phyloP scores from a whole-genome alignment of 2,797 vertebrate species.

The Pipistrellus pygmaeus region DNA sequence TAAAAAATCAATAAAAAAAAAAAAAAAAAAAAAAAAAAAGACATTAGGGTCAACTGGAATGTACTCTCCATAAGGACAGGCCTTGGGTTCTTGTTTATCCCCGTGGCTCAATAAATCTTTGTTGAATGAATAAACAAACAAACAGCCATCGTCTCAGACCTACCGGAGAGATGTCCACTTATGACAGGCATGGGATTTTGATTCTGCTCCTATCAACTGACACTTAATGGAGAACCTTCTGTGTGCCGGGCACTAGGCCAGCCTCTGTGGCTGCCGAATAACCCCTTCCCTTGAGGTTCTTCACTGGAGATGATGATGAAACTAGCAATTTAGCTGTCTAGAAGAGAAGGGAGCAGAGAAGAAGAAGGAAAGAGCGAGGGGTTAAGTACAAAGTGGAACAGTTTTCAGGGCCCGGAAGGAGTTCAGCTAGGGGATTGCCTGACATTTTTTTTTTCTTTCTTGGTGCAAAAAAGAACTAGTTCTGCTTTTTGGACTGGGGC shows the following conservation, averaged over 20 bases:
- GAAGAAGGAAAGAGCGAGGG: neutral
- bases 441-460: neutral
- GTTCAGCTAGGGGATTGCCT: constrained; percentile 34
- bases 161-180: neutral
- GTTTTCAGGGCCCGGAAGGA: constrained; percentile 53
- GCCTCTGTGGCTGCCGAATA: neutral
- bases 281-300: neutral
- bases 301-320: neutral
- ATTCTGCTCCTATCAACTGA: neutral
- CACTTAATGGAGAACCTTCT: neutral
- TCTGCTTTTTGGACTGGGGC: constrained; percentile 67
- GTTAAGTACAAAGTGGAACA: constrained; percentile 47
- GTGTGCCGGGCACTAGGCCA: neutral
- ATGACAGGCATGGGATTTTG: neutral
- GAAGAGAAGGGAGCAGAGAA: neutral
- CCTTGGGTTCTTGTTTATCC: neutral
- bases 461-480: constrained; percentile 61
- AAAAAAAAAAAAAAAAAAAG: no score
- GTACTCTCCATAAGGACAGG: neutral
- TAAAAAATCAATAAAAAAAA: no score
- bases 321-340: neutral
- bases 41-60: neutral
- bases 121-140: neutral
- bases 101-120: neutral
- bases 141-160: neutral